phyloP scores from a whole-genome alignment of 1,140 invertebrate genomes.

The Eufriesea mexicana region DNA sequence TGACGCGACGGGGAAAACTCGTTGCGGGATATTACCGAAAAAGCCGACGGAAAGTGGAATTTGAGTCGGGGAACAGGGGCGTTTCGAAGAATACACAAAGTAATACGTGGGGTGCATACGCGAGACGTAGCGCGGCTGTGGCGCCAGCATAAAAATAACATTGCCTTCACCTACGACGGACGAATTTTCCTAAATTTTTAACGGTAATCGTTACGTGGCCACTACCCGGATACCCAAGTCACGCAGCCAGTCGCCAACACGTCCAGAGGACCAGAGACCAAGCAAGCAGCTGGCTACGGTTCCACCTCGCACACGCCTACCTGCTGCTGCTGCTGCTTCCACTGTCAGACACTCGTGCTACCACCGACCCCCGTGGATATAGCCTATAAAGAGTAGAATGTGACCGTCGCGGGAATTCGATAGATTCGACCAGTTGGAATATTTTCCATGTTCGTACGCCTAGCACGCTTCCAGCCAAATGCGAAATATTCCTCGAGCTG shows the following conservation, averaged over 20 bases:
- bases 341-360: not conserved
- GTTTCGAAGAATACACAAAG: conserved; percentile 52
- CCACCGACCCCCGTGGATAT: not conserved
- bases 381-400: conserved; percentile 18
- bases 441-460: conserved; percentile 41
- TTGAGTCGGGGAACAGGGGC: not conserved
- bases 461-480: conserved; percentile 13
- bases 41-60: conserved; percentile 14
- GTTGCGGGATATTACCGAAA: conserved; percentile 17
- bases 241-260: conserved; percentile 51
- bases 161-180: conserved; percentile 20
- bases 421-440: conserved; percentile 53
- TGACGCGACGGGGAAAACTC: not conserved
- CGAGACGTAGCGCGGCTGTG: not conserved
- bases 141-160: conserved; percentile 60
- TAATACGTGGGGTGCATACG: conserved; percentile 58
- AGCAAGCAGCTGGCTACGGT: too few relatives aligned
- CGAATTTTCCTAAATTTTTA: conserved; percentile 69
- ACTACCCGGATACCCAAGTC: conserved; percentile 60
- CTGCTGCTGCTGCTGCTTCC: conserved; percentile 4
- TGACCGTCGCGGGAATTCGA: conserved; percentile 53
- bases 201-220: conserved; percentile 64
- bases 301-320: not conserved
- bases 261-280: too few relatives aligned
- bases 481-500: conserved; percentile 12